Conservation (phyloP, 2,797 vertebrate genomes). For the Myiotriccus ornatus region DNA sequence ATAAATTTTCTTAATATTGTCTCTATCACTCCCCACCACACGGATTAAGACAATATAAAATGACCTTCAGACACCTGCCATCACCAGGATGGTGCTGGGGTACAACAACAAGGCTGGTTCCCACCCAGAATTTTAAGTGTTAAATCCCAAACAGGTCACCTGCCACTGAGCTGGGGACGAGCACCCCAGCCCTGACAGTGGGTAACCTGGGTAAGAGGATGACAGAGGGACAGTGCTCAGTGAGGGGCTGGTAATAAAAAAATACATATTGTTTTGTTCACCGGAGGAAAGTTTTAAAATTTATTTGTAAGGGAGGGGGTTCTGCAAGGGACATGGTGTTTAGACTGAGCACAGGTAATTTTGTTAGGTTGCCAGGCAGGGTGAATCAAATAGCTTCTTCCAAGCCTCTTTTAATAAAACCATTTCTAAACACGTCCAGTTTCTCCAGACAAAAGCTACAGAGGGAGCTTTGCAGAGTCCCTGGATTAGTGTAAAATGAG, state of each 20-base stretch:
- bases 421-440: neutral
- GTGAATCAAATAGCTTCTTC: neutral
- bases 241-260: neutral
- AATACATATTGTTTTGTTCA: neutral
- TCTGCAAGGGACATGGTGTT: fast-evolving
- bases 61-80: neutral
- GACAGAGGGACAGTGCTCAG: neutral
- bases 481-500: neutral
- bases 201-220: neutral
- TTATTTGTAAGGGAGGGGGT: neutral
- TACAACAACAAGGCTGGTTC: neutral
- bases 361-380: neutral
- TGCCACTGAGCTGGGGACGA: neutral
- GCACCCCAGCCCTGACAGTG: neutral
- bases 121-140: fast-evolving
- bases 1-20: neutral
- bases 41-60: neutral
- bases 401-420: neutral
- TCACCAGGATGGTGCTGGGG: neutral
- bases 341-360: constrained; percentile 1
- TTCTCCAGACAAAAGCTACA: neutral
- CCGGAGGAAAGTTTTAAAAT: neutral
- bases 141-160: neutral
- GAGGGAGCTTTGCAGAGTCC: neutral
- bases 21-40: neutral